A percentile compares a stretch with the other conserved stretches of the same genome.
Evolutionary conservation across 2,888 invertebrate genomes (phyloP).

Genomic region (Drosophila trichaetosa): DNA sequence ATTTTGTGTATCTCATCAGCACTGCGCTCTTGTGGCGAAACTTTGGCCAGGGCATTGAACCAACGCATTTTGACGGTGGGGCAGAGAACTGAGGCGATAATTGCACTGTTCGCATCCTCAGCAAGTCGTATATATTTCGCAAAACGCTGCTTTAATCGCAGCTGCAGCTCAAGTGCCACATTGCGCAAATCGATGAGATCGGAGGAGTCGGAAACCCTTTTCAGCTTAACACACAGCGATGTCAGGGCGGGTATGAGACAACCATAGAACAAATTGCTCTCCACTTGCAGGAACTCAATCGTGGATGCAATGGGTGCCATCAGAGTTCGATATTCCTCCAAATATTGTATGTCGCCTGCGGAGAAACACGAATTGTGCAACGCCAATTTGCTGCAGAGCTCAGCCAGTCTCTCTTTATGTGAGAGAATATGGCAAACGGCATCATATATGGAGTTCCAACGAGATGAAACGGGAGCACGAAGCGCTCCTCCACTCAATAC

Average conservation of each 20-base stretch:
- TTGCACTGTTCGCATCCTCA: constrained; percentile 35
- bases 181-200: constrained; percentile 25
- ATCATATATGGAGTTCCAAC: constrained; percentile 49
- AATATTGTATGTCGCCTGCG: constrained; percentile 40
- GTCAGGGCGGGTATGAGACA: constrained; percentile 47
- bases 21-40: constrained; percentile 20
- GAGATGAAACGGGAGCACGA: constrained; percentile 6
- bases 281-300: constrained; percentile 39
- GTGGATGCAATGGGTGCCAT: constrained; percentile 48
- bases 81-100: constrained; percentile 50
- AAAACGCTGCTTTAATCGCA: constrained; percentile 25
- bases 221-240: constrained; percentile 46
- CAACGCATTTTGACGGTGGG: constrained; percentile 50
- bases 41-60: constrained; percentile 38
- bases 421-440: constrained; percentile 34
- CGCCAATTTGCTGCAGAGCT: constrained; percentile 36
- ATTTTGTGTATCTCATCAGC: constrained; percentile 41
- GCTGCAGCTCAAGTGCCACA: constrained; percentile 33
- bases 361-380: constrained; percentile 43
- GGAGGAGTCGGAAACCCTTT: constrained; percentile 32
- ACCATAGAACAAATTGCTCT: constrained; percentile 45
- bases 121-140: constrained; percentile 26
- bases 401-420: constrained; percentile 33
- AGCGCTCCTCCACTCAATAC: constrained; percentile 25
- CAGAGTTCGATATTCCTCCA: constrained; percentile 41